phyloP scores from a whole-genome alignment of 2,113 vertebrate genomes.

The Herpailurus yagouaroundi region DNA sequence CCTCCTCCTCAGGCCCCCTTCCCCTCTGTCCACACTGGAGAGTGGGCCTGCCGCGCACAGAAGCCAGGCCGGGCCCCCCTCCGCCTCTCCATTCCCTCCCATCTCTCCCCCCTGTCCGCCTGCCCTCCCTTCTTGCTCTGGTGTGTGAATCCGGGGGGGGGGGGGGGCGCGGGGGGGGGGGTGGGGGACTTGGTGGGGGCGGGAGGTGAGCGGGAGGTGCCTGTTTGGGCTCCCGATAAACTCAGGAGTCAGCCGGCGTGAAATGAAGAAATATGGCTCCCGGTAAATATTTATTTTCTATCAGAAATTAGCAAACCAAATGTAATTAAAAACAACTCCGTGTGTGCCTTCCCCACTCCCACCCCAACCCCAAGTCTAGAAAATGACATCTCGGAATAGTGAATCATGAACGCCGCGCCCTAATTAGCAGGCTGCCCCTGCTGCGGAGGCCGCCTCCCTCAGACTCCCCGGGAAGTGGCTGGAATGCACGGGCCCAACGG shows the following conservation, averaged over 20 bases:
- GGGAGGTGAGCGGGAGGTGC: constrained; percentile 49
- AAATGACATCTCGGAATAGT: constrained; percentile 84
- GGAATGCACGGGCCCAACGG: rapidly evolving
- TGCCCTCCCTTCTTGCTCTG: neutral
- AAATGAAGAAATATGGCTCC: constrained; percentile 91
- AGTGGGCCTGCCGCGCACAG: neutral
- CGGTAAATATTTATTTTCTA: constrained; percentile 92
- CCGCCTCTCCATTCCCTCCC: neutral
- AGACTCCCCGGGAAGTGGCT: neutral
- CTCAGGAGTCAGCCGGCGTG: constrained; percentile 85
- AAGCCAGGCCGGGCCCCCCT: neutral
- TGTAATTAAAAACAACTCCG: constrained; percentile 90
- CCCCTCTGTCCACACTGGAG: neutral
- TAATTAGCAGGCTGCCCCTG: constrained; percentile 86
- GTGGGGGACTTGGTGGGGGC: neutral
- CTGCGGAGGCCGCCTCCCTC: neutral
- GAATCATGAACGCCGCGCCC: constrained; percentile 84
- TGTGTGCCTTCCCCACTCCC: constrained; percentile 73
- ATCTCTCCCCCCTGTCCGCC: neutral
- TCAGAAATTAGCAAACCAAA: constrained; percentile 93
- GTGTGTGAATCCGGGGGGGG: neutral
- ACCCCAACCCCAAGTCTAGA: constrained; percentile 77
- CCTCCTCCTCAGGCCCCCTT: neutral
- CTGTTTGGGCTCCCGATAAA: constrained; percentile 85
- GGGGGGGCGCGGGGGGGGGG: neutral